These are phyloP conservation scores for Prionace glauca DNA, from an alignment of 2,797 vertebrate genomes.

Conservation along the genomic window DNA sequence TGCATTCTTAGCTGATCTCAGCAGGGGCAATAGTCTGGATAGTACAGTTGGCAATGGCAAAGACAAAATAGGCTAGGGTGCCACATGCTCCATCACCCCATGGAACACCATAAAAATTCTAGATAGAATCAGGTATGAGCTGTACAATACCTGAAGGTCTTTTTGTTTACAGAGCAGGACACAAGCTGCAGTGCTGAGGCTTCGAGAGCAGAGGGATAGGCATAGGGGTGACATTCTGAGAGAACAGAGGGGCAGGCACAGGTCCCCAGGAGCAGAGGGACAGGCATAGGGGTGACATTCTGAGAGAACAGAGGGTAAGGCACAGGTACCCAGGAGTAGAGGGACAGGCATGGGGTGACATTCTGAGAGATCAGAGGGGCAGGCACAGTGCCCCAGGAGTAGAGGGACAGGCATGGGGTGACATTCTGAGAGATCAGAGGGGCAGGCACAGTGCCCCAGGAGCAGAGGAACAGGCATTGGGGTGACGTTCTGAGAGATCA, in stretches of 20 bases:
- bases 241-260: neutral
- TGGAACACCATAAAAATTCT: neutral
- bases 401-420: no score
- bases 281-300: no score
- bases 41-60: neutral
- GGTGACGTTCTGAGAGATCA: no score
- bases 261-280: no score
- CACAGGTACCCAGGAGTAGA: no score
- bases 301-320: neutral
- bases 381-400: no score
- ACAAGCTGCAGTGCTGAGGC: no score
- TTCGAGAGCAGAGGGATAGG: neutral
- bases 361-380: neutral
- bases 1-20: neutral
- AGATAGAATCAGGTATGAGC: neutral
- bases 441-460: no score
- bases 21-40: neutral
- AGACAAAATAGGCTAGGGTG: neutral
- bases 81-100: neutral
- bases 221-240: neutral
- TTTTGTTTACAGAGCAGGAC: neutral
- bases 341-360: no score
- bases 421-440: neutral
- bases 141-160: neutral
- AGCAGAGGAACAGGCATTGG: no score